Base-by-base conservation (phyloP, 2,113 vertebrate genomes). In the Leucopternis melanops region DNA sequence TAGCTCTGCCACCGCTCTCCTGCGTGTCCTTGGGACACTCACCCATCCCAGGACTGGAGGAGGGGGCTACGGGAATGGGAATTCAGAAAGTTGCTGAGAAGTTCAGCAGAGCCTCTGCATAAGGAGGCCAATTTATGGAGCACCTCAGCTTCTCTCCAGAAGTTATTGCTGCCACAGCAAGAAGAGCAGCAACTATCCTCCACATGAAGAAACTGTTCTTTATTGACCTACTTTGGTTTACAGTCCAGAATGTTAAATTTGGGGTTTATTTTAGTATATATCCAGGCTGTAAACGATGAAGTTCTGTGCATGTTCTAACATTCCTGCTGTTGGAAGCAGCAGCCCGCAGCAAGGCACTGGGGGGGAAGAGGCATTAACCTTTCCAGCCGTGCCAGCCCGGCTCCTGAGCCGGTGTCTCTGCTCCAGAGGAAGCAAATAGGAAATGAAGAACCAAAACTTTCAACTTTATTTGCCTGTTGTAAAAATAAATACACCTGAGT, bases 301-400 rank as follows among this genome's bases (percentile, higher is more conserved):
- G 19, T 13, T 65, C 21, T 1, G 0, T 29, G 34, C 11, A 17
- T 0, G 4, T 65, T 47, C 18, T 62, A 52, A 0, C 0, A 1
- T 8, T 71, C 12, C 59, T 55, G 26, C 32, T 47, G 22, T n/a
- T 67, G 81, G 81, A 91, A 90, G 44, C 13, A 62, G 31, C 44
- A 73, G 13, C 38, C 50, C 2, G 0, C 49, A 74, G 55, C n/a
- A 69, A 29, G 22, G 12, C 16, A 9, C 0, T 57, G 49, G 2
- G 9, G 3, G 13, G 5, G 23, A 85, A 65, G 34, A 17, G 31
- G 20, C 54, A 40, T 32, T 23, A 67, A 47, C 23, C 12, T 65
- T 27, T 77, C 34, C 54, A 77, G 31, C 34, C 6, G 2, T 74
- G 27, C 73, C 61, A 92, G 8, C 16, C 29, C 40, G 6, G 4